Conservation (phyloP, 1,140 invertebrate species). For the Helicorthomorpha holstii region DNA sequence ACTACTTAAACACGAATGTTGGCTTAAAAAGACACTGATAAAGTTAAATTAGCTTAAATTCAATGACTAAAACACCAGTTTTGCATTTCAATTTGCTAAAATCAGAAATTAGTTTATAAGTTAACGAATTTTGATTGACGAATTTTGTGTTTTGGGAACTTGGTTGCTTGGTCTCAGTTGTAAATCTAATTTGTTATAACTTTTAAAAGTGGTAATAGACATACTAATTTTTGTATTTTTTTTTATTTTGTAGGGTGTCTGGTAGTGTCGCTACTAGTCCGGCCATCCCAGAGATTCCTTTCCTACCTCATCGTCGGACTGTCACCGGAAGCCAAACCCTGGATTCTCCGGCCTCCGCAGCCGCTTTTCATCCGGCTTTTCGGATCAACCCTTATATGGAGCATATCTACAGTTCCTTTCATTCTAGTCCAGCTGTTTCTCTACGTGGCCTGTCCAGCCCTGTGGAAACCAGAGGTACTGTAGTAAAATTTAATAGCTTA, state of each 20-base stretch:
- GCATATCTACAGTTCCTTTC: slow-evolving; percentile 42
- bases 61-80: too few relatives aligned
- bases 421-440: slow-evolving; percentile 32
- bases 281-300: slow-evolving; percentile 24
- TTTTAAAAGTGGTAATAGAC: too few relatives aligned
- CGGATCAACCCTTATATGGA: slow-evolving; percentile 48
- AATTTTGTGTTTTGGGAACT: too few relatives aligned
- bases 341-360: slow-evolving; percentile 15
- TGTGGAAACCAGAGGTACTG: slow-evolving; percentile 26
- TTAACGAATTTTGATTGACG: too few relatives aligned
- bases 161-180: too few relatives aligned
- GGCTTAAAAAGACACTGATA: too few relatives aligned
- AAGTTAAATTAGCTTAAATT: too few relatives aligned
- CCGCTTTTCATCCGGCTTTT: slow-evolving; percentile 41
- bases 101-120: too few relatives aligned
- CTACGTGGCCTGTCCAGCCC: slow-evolving; percentile 26
- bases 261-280: slow-evolving; percentile 18
- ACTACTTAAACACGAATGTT: too few relatives aligned
- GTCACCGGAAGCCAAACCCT: slow-evolving; percentile 22
- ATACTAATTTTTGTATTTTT: slow-evolving; percentile 7
- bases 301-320: slow-evolving; percentile 25
- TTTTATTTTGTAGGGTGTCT: slow-evolving; percentile 18
- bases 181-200: too few relatives aligned
- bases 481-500: too few relatives aligned
- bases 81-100: too few relatives aligned